phyloP scores from a whole-genome alignment of 2,888 invertebrate species.

The Andrena camellia region DNA sequence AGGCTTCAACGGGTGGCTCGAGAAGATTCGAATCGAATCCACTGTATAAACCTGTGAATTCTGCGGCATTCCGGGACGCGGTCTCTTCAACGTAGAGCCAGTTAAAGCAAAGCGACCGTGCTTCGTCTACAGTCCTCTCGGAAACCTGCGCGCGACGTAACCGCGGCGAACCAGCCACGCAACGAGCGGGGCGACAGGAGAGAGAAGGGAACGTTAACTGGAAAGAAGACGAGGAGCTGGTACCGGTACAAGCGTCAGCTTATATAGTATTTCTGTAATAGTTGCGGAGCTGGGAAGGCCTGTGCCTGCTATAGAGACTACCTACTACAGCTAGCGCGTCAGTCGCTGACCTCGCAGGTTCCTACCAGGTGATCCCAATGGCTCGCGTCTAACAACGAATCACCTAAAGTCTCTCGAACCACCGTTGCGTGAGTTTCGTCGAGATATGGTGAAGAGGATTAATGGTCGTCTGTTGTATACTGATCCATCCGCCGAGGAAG shows the following conservation, averaged over 20 bases:
- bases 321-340: constrained; percentile 21
- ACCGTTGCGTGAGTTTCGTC: too few relatives aligned
- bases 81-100: too few relatives aligned
- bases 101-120: not conserved
- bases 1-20: too few relatives aligned
- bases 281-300: too few relatives aligned
- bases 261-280: not conserved
- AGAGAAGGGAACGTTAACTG: not conserved
- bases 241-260: constrained; percentile 5
- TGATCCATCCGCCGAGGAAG: not conserved
- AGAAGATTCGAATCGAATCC: too few relatives aligned
- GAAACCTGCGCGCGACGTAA: not conserved
- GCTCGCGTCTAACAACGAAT: too few relatives aligned
- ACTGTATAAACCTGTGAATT: not conserved
- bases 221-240: constrained; percentile 14
- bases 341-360: constrained; percentile 36
- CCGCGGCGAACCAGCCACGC: not conserved
- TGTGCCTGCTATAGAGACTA: too few relatives aligned
- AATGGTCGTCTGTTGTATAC: too few relatives aligned
- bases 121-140: not conserved
- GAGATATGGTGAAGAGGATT: too few relatives aligned
- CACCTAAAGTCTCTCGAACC: too few relatives aligned
- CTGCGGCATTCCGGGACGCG: not conserved
- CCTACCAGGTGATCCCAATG: constrained; percentile 15
- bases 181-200: not conserved